These are phyloP conservation scores for Otis tarda DNA, from an alignment of 2,113 vertebrate species.

Conservation along the genomic window DNA sequence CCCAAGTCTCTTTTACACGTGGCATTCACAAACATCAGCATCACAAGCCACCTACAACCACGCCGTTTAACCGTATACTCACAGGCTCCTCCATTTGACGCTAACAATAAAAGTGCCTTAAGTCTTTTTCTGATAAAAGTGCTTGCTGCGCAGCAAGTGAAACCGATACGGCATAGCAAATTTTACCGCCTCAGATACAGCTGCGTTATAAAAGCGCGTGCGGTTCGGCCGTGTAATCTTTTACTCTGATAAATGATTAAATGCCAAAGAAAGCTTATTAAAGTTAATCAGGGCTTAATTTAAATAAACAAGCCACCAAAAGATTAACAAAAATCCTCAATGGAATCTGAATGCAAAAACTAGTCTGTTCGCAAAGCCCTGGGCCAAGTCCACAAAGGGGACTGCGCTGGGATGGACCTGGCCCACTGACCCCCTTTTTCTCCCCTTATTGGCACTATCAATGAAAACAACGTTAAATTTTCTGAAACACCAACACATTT, in stretches of 20 bases:
- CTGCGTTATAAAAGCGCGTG: background rate
- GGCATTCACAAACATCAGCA: background rate
- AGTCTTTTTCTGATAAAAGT: background rate
- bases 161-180: background rate
- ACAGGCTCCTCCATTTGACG: background rate
- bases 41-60: background rate
- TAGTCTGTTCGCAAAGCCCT: background rate
- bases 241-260: background rate
- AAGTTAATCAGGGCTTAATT: slow-evolving; percentile 51
- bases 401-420: background rate
- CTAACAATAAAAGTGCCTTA: background rate
- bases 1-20: background rate
- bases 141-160: background rate
- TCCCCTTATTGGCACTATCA: background rate
- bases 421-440: background rate
- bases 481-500: background rate
- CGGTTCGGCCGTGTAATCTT: slow-evolving; percentile 3
- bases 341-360: background rate
- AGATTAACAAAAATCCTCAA: slow-evolving; percentile 20
- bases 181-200: background rate
- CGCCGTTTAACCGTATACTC: background rate
- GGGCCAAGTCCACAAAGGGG: background rate
- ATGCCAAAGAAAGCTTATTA: slow-evolving; percentile 48
- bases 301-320: slow-evolving; percentile 29
- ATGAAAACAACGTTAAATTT: background rate